Evolutionary conservation across 1,140 invertebrate species (phyloP).

Genomic region (Ceratoteleas bidentatus): DNA sequence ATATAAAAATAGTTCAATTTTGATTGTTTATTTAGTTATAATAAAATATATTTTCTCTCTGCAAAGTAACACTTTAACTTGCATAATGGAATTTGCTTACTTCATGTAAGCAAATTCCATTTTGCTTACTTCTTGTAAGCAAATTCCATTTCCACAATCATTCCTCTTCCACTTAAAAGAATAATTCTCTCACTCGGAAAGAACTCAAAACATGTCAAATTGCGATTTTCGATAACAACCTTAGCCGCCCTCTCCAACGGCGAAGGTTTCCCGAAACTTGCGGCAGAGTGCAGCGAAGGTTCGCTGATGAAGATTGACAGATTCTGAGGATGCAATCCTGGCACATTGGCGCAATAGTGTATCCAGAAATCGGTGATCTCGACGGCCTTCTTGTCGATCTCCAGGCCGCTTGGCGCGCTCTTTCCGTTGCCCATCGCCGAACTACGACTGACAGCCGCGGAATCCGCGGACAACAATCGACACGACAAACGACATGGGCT

Average conservation of each 20-base stretch:
- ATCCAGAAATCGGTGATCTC: constrained; percentile 90
- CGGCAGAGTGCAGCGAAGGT: constrained; percentile 82
- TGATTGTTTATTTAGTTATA: no score
- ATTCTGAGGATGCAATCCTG: constrained; percentile 82
- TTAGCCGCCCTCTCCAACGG: constrained; percentile 88
- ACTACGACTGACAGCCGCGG: neutral
- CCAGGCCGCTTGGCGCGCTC: constrained; percentile 86
- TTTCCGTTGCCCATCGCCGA: constrained; percentile 88
- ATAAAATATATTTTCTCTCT: no score
- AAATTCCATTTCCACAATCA: no score
- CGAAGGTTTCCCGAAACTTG: constrained; percentile 84
- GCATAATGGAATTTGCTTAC: no score
- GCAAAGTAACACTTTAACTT: no score
- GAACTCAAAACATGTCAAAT: constrained; percentile 15
- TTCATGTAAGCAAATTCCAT: no score
- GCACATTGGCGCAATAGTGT: constrained; percentile 86
- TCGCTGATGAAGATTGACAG: constrained; percentile 89
- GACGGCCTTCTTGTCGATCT: constrained; percentile 87
- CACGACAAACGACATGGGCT: no score
- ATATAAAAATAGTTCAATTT: no score
- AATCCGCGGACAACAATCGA: no score
- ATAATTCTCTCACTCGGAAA: neutral
- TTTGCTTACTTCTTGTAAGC: no score
- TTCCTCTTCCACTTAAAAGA: no score
- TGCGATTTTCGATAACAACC: constrained; percentile 71